These are phyloP conservation scores for Caradrina kadenii DNA, from an alignment of 2,888 invertebrate genomes.

Conservation along the genomic window DNA sequence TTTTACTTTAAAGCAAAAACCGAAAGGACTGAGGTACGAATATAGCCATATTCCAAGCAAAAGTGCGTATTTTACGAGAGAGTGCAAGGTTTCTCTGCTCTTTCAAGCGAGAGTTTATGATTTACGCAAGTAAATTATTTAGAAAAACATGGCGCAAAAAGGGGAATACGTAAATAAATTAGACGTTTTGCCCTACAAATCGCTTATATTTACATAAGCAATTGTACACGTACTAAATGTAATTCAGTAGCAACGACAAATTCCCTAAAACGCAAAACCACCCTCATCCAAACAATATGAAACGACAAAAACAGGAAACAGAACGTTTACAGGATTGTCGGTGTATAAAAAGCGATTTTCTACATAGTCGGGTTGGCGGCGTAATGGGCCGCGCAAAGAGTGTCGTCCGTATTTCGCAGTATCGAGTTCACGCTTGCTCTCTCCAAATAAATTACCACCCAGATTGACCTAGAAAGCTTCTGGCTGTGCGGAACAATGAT, in stretches of 20 bases:
- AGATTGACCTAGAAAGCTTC: conserved; percentile 85
- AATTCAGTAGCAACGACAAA: conserved; percentile 61
- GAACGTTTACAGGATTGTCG: conserved; percentile 69
- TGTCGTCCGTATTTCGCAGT: conserved; percentile 73
- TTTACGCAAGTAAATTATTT: conserved; percentile 47
- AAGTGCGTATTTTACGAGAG: conserved; percentile 45
- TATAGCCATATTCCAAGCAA: conserved; percentile 19
- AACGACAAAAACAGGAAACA: conserved; percentile 68
- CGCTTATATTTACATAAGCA: conserved; percentile 56
- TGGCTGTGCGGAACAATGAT: conserved; percentile 75
- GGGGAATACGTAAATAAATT: conserved; percentile 48
- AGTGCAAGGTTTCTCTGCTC: conserved; percentile 40
- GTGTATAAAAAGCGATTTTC: conserved; percentile 73
- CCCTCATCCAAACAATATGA: conserved; percentile 67
- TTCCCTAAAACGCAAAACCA: conserved; percentile 58
- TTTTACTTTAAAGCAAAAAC: conserved; percentile 36
- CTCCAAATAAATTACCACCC: conserved; percentile 83
- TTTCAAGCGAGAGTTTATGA: conserved; percentile 38
- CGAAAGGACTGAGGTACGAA: conserved; percentile 35
- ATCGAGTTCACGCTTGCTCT: conserved; percentile 77
- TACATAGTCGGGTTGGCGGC: conserved; percentile 69
- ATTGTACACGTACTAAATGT: conserved; percentile 59
- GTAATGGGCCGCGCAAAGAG: conserved; percentile 68
- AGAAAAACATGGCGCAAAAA: conserved; percentile 32
- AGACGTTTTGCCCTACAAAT: conserved; percentile 47